Conservation (phyloP, 2,113 vertebrate genomes). For the Laterallus jamaicensis region DNA sequence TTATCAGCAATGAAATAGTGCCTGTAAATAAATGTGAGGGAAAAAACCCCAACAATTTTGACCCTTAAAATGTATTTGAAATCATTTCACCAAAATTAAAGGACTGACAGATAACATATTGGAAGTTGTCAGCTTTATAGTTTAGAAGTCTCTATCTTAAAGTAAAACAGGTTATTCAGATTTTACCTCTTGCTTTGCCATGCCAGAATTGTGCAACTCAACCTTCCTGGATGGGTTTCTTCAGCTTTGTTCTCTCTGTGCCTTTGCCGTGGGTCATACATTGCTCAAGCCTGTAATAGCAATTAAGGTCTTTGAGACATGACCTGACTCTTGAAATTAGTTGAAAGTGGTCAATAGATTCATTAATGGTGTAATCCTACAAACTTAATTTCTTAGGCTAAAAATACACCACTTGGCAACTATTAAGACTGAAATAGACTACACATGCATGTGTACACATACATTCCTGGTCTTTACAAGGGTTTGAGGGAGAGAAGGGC, state of each 20-base stretch:
- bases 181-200: background rate
- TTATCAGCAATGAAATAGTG: background rate
- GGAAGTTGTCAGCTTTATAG: background rate
- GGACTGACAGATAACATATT: background rate
- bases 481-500: background rate
- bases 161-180: background rate
- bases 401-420: background rate
- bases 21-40: background rate
- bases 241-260: background rate
- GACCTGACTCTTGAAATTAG: background rate
- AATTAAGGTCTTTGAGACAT: background rate
- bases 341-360: background rate
- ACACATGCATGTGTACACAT: background rate
- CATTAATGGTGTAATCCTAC: background rate
- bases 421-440: background rate
- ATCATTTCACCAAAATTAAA: background rate
- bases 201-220: background rate
- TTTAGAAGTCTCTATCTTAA: background rate
- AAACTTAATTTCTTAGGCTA: background rate
- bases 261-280: background rate
- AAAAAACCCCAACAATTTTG: fast-evolving
- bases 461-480: background rate
- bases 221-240: background rate
- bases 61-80: background rate
- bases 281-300: background rate